Base-by-base conservation (phyloP, 2,797 vertebrate genomes). In the Crenuchus spilurus region DNA sequence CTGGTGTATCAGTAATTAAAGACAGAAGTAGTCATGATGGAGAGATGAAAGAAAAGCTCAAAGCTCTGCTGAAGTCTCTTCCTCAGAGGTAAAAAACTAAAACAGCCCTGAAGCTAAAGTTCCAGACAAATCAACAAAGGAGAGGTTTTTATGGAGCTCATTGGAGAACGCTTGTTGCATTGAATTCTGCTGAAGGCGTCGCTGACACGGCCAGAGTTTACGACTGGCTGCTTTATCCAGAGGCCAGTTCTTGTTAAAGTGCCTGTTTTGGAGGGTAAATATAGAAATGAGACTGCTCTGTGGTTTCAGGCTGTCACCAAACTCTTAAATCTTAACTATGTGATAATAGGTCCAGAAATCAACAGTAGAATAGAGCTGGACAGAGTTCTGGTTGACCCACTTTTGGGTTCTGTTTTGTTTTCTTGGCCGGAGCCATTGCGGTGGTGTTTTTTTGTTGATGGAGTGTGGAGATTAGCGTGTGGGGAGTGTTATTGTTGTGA, bases 321-420 rank as follows among this genome's bases (percentile, higher is more conserved):
- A 18, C 30, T 35, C 54, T 20, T 60, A 31, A 74, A 55, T 63
- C 61, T 37, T 82, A 72, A 82, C 76, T 77, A 72, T 70, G 73
- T 86, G 83, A 84, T 81, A 77, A 84, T 81, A 72, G 57, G 58
- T 33, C 61, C 11, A 63, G 39, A 81, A 77, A 78, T 83, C 71
- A 80, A 54, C 81, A 76, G 24, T 41, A 26, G 30, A 39, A 16
- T 14, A 11, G 74, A 77, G 84, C 61, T 80, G 82, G 44, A 49
- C 62, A 4, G 31, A 51, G 46, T 70, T 13, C 74, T 85, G 55
- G 37, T 76, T 37, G 51, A 52, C 60, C 20, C 77, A 37, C 55
- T 75, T 54, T n/a, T 46, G 20, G 26, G 51, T 14, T 54, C 16
- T 30, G 22, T 7, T 9, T 9, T 24, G 18, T 49, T 49, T 18